These are phyloP conservation scores for Meiosimyza decipiens DNA, from an alignment of 2,888 invertebrate genomes.

Conservation along the genomic window DNA sequence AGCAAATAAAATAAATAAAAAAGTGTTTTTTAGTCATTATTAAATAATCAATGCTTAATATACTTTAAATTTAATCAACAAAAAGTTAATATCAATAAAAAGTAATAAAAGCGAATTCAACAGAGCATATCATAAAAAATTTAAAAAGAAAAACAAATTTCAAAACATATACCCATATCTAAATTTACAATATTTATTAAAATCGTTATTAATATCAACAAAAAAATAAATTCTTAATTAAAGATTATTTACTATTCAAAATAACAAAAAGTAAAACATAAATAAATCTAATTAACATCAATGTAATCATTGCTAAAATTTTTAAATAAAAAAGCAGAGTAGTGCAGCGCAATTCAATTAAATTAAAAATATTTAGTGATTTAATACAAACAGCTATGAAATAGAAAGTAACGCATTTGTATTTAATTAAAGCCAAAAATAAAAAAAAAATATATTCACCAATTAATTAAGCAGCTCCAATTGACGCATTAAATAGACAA, in stretches of 20 bases:
- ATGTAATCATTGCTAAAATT: conserved; percentile 7
- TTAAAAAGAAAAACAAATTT: background rate
- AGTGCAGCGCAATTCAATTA: conserved; percentile 4
- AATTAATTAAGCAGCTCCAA: background rate
- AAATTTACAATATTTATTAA: background rate
- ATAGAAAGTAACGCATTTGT: background rate
- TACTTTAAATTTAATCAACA: background rate
- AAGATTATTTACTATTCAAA: background rate
- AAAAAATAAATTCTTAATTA: background rate
- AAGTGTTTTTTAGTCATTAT: background rate
- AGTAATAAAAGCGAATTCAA: conserved; percentile 19
- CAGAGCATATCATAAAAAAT: conserved; percentile 19
- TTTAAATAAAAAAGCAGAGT: background rate
- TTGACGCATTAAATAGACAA: background rate
- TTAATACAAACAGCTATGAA: background rate
- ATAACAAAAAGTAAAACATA: background rate
- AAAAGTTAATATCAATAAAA: background rate
- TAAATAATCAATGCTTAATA: conserved; percentile 5
- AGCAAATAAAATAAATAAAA: conserved; percentile 19
- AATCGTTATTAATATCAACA: background rate
- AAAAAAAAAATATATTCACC: background rate
- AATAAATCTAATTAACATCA: conserved; percentile 2
- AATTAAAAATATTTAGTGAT: background rate
- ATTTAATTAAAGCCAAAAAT: background rate
- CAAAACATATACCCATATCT: background rate